Base-by-base conservation (phyloP, 2,888 invertebrate genomes). In the Phlogophora meticulosa region DNA sequence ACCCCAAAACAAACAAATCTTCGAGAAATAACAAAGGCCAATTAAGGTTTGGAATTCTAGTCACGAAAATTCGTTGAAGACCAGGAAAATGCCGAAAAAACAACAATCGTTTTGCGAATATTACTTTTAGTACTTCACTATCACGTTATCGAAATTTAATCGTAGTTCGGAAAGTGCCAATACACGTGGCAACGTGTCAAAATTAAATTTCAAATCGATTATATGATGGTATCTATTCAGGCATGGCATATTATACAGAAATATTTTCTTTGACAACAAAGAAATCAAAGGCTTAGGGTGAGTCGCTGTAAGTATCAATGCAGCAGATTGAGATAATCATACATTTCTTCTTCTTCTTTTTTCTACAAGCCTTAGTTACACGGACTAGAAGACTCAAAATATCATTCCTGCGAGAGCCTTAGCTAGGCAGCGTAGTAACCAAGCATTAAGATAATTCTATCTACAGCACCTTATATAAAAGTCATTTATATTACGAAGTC, bases 31-130 rank as follows among this genome's bases (percentile, higher is more conserved):
- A 72, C 17, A 58, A 68, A 77, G 69, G 65, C 57, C 51, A 38
- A 45, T 32, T 45, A 24, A 32, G 4, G 9, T 43, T 77, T 63
- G 7, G 36, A 51, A 81, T 78, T 72, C 81, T 66, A 53, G 60
- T 70, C 83, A 85, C 71, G 65, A 40, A 28, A 36, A 51, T 40
- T 52, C 28, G 20, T 58, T 13, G 58, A 52, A 68, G 48, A 68
- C 60, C 43, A 76, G 81, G 76, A 83, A 77, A 84, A 76, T 62
- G 48, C 43, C 42, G 55, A 73, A 74, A 65, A 36, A 69, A 43
- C 22, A 66, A 55, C 40, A 59, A 71, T 17, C 34, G 45, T 48
- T 53, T 52, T 17, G 36, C 46, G 13, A 72, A 70, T 68, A 20
- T 20, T 24, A 34, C n/a, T 10, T 46, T 20, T n/a, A 13, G n/a